Conservation (phyloP, 1,140 invertebrate species). For the Brachionus rubens region DNA sequence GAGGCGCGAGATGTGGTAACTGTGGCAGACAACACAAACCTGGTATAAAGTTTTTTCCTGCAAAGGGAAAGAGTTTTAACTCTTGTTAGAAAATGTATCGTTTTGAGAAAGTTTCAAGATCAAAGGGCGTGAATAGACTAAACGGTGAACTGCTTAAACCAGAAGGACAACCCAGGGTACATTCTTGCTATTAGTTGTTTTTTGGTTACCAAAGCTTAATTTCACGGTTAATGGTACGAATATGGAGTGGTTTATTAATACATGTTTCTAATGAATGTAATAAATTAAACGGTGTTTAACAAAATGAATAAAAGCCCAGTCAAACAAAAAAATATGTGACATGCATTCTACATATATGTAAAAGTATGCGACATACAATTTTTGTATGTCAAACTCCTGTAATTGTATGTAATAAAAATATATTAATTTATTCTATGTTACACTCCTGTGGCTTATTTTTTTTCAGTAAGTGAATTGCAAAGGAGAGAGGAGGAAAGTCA, state of each 20-base stretch:
- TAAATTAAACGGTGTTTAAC: not conserved
- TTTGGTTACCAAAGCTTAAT: not conserved
- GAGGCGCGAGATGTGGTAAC: not conserved
- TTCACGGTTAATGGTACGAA: not conserved
- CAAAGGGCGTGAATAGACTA: not conserved
- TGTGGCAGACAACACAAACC: not conserved
- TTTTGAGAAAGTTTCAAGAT: not conserved
- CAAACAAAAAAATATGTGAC: too few species aligned
- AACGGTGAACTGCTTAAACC: not conserved
- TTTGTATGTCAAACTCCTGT: too few species aligned
- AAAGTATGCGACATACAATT: too few species aligned
- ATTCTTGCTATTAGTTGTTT: not conserved
- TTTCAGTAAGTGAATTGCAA: too few species aligned
- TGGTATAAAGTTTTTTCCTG: not conserved
- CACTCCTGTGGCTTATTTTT: too few species aligned
- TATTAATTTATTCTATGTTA: too few species aligned
- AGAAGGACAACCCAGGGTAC: not conserved
- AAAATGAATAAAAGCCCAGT: not conserved
- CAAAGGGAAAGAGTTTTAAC: not conserved
- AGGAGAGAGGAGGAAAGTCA: too few species aligned
- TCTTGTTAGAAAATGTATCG: not conserved
- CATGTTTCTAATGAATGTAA: not conserved
- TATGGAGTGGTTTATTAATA: not conserved
- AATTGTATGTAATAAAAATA: too few species aligned
- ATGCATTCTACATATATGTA: too few species aligned